Conservation (phyloP, 1,140 invertebrate genomes). For the Ostrea denselamellosa region DNA sequence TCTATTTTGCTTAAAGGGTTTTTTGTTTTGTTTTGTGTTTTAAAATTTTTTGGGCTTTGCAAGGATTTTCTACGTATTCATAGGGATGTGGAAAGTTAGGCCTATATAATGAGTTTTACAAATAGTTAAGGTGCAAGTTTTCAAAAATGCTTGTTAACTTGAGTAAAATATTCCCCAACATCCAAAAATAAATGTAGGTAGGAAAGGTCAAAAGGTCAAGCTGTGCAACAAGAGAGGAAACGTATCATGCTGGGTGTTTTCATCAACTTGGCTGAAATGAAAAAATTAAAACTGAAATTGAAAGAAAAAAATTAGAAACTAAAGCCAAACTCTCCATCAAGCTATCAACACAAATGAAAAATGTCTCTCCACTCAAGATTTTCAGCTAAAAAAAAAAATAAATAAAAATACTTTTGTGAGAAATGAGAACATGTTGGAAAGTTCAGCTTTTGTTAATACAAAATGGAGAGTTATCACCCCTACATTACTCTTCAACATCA, state of each 20-base stretch:
- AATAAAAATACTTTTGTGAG: neutral
- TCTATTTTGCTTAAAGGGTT: too few species aligned
- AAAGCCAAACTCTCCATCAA: constrained; percentile 13
- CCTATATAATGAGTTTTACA: neutral
- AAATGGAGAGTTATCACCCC: constrained; percentile 38
- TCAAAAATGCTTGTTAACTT: neutral
- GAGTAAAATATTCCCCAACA: neutral
- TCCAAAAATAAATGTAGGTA: neutral
- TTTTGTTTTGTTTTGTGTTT: too few species aligned
- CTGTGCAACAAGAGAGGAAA: constrained; percentile 12
- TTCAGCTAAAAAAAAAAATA: neutral
- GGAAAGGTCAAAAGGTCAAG: constrained; percentile 38
- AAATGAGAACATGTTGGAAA: constrained; percentile 16
- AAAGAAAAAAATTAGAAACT: neutral
- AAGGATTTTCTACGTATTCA: neutral
- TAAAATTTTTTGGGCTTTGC: neutral
- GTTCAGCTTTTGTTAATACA: constrained; percentile 19
- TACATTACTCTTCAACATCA: constrained; percentile 30
- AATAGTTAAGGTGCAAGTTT: neutral
- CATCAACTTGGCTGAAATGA: neutral
- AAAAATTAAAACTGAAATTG: constrained; percentile 15
- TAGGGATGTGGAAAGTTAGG: neutral
- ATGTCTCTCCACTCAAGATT: neutral
- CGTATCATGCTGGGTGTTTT: neutral
- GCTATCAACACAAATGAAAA: neutral